Conservation (phyloP, 2,797 vertebrate species). For the Acrossocheilus fasciatus region DNA sequence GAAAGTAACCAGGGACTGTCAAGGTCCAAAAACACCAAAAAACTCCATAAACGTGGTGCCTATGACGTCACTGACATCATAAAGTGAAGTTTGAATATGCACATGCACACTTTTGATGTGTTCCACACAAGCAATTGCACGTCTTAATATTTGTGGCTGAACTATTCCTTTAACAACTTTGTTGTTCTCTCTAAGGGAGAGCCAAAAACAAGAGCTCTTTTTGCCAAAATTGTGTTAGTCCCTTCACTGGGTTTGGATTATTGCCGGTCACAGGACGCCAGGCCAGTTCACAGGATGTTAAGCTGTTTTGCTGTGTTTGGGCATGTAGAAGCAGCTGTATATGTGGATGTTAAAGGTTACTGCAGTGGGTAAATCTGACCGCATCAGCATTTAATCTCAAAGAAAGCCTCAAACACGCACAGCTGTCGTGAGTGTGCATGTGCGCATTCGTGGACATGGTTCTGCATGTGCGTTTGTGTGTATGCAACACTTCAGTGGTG, state of each 20-base stretch:
- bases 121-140: neutral
- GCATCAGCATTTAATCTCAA: slow-evolving; percentile 73
- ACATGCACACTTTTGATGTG: neutral
- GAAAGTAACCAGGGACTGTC: neutral
- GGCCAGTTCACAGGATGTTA: slow-evolving; percentile 4
- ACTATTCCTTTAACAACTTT: neutral
- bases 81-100: neutral
- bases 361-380: slow-evolving; percentile 59
- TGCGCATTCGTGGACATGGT: slow-evolving; percentile 9
- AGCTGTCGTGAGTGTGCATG: slow-evolving; percentile 60
- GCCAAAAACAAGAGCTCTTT: slow-evolving; percentile 14
- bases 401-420: slow-evolving; percentile 62
- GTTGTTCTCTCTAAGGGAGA: neutral
- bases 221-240: neutral
- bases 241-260: neutral
- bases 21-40: neutral
- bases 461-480: slow-evolving; percentile 27
- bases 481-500: slow-evolving; percentile 55
- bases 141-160: neutral
- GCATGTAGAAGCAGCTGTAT: slow-evolving; percentile 19
- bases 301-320: slow-evolving; percentile 7
- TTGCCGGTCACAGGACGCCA: neutral
- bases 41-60: neutral
- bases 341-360: slow-evolving; percentile 22
- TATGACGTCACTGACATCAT: neutral